Evolutionary conservation across 2,113 vertebrate species (phyloP).

Genomic region (Neogobius melanostomus): DNA sequence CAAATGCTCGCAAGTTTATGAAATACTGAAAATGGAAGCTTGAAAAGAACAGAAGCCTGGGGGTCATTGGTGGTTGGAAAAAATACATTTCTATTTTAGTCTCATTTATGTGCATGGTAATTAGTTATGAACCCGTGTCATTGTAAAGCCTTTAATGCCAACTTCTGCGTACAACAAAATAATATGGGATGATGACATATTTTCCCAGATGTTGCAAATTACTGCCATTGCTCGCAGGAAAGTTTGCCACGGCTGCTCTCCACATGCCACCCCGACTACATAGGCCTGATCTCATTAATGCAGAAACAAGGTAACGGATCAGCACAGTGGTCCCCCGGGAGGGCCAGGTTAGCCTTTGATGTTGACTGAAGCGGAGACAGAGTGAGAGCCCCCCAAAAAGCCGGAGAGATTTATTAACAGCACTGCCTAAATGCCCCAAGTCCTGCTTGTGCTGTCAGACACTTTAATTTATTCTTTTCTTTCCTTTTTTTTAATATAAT

Average conservation of each 20-base stretch:
- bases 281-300: conserved; percentile 61
- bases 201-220: conserved; percentile 5
- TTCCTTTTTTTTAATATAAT: neutral
- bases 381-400: conserved; percentile 22
- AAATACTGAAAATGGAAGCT: neutral
- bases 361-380: conserved; percentile 40
- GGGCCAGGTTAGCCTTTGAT: conserved; percentile 54
- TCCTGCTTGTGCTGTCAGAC: conserved; percentile 19
- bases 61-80: neutral
- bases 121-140: neutral
- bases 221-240: conserved; percentile 5
- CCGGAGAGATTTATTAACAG: conserved; percentile 31
- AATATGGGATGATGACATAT: conserved; percentile 9
- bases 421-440: conserved; percentile 3
- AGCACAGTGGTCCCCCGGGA: conserved; percentile 35
- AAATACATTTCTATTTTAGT: conserved; percentile 2
- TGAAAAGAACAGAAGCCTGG: neutral
- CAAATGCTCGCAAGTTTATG: neutral
- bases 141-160: conserved; percentile 3
- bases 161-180: neutral
- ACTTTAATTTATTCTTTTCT: no score
- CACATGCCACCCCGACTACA: conserved; percentile 17
- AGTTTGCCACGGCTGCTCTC: conserved; percentile 15
- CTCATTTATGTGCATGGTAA: neutral
- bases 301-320: conserved; percentile 58